Percentiles rank a stretch among this genome's conserved stretches.
phyloP scores from a whole-genome alignment of 2,113 vertebrate species.

The Caracal caracal region DNA sequence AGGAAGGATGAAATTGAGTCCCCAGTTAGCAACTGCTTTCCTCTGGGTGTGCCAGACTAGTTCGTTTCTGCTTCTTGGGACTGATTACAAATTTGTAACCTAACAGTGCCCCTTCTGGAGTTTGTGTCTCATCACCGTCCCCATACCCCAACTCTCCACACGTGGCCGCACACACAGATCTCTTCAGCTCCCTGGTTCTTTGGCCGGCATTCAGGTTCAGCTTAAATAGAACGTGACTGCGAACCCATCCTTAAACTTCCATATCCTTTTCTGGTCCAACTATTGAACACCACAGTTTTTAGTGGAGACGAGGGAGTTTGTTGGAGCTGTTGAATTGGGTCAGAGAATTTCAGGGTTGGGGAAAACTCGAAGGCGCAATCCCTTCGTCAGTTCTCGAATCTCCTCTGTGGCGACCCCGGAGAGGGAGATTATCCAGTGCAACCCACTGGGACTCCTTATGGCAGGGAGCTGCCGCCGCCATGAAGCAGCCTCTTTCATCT shows the following conservation, averaged over 20 bases:
- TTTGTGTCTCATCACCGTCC: background rate
- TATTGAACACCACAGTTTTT: background rate
- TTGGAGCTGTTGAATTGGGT: background rate
- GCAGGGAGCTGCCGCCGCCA: rapidly evolving
- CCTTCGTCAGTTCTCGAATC: background rate
- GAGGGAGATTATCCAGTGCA: too few species aligned
- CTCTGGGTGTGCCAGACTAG: background rate
- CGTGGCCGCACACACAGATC: rapidly evolving
- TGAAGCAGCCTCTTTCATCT: background rate
- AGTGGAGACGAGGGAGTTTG: background rate
- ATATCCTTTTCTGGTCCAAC: background rate
- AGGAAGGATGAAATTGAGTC: background rate
- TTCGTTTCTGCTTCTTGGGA: background rate
- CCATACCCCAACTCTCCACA: background rate
- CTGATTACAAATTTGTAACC: background rate
- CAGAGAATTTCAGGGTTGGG: background rate
- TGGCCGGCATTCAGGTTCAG: background rate
- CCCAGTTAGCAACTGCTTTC: background rate
- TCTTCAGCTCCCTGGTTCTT: background rate
- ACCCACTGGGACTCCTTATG: background rate
- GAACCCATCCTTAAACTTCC: background rate
- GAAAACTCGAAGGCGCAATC: background rate
- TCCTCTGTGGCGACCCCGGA: background rate
- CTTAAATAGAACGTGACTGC: background rate
- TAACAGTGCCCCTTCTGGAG: background rate